Base-by-base conservation (phyloP, 2,888 invertebrate species). In the Lissonota sp. region DNA sequence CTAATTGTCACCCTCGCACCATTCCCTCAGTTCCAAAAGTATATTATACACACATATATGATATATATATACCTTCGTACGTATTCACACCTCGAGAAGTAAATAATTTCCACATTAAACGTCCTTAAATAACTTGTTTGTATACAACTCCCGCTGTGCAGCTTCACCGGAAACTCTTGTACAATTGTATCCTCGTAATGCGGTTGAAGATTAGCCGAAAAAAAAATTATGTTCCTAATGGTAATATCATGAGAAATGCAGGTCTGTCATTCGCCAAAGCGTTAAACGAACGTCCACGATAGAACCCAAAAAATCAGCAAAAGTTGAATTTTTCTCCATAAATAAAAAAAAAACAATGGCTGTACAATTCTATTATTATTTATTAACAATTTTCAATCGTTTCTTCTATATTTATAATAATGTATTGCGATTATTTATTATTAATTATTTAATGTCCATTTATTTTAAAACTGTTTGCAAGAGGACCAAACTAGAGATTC, bases 61-160 rank as follows among this genome's bases (percentile, higher is more conserved):
- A n/a, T n/a, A n/a, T n/a, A n/a, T 37, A 46, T 44, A 10, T 10
- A 44, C 10, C 2, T 44, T 44, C 44, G 58, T 16, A 42, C 37
- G 44, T 66, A 81, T 83, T 80, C 82, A 63, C 67, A 16, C 62
- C 42, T 74, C n/a, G 26, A 49, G 55, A 14, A 40, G 26, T 49
- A 86, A 86, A 86, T 90, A 88, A 91, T 88, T 90, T 89, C 88
- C 87, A 26, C 26, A 90, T 92, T 91, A 92, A 92, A 92, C 84
- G 86, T 80, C 85, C 86, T 89, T 90, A 89, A 90, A 88, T 90
- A 84, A 90, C 90, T 91, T 91, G 91, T 91, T 92, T 91, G 90
- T 88, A 91, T 87, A 91, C 88, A 90, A 85, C 84, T 83, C 86
- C 86, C 60, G 86, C 86, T 86, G 87, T 39, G 71, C 75, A 3